Conservation (phyloP, 2,113 vertebrate species). For the Elanus axillaris region DNA sequence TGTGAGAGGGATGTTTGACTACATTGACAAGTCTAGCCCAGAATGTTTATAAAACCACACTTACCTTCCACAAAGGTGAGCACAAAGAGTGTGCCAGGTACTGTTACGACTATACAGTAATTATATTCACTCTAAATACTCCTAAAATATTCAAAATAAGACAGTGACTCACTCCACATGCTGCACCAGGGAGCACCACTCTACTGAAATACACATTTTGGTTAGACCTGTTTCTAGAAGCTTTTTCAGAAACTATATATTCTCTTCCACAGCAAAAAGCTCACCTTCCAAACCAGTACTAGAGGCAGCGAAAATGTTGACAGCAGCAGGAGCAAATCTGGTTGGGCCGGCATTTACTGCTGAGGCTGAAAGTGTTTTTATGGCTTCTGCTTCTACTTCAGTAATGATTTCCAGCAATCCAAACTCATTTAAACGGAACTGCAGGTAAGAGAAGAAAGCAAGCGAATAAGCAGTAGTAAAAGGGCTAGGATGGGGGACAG, state of each 20-base stretch:
- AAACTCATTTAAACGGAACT: constrained; percentile 85
- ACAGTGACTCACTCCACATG: not conserved
- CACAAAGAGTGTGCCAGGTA: fast-evolving
- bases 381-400: constrained; percentile 72
- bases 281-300: not conserved
- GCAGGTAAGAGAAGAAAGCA: not conserved
- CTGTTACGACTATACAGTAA: not conserved
- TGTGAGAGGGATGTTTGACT: fast-evolving
- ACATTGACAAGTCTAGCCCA: not conserved
- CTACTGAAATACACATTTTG: not conserved
- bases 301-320: not conserved
- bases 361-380: not conserved
- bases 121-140: not conserved
- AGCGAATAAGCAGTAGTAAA: not conserved
- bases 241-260: not conserved
- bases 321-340: not conserved
- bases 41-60: not conserved
- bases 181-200: not conserved
- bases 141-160: not conserved
- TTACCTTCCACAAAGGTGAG: not conserved
- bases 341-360: not conserved
- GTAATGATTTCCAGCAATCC: constrained; percentile 82
- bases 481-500: not conserved
- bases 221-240: not conserved
- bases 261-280: not conserved